Evolutionary conservation across 2,888 invertebrate genomes (phyloP), one percentile per base, ranked within the genome.

Genomic region (Sepioteuthis lessoniana): DNA sequence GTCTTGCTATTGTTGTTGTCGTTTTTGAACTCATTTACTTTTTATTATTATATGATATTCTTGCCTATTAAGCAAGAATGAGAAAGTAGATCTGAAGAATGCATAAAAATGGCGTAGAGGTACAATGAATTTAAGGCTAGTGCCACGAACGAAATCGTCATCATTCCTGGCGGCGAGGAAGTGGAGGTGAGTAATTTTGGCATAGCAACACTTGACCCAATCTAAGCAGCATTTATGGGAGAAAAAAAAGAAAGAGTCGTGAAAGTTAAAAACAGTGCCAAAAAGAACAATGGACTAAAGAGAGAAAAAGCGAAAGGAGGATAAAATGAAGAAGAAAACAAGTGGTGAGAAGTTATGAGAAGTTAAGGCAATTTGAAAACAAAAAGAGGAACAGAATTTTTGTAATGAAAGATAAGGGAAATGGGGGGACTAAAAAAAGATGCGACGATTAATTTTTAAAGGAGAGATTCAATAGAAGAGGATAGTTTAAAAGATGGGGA

Each of bases 201-300:
- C 76, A n/a, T 35, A 76, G 76, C 76, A 76, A 76, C 76, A 76
- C 76, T 76, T 76, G 76, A 76, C 76, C 76, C 76, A 76, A 76
- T 76, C 76, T 76, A 13, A 16, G n/a, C 35, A 76, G 2, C 76
- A 76, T 76, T 35, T n/a, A 76, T 76, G 76, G n/a, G n/a, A n/a
- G 55, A 28, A 25, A 35, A 16, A 35, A 25, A 35, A 16, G 76
- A 7, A 35, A 76, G 10, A n/a, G 35, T n/a, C 16, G 35, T 0
- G 76, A 35, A 76, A 76, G 19, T 16, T n/a, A 0, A 35, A 35
- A 35, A 76, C n/a, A 13, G 76, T 16, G n/a, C 35, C n/a, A 13
- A 76, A 76, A n/a, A 76, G 76, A 76, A 76, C 35, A 76, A 76
- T 76, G n/a, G 76, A 16, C 25, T 13, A n/a, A 5, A 42, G 42